A percentile compares a stretch with the other conserved stretches of the same genome.
Conservation (phyloP, 2,797 vertebrate species). For the Tangara arthus region DNA sequence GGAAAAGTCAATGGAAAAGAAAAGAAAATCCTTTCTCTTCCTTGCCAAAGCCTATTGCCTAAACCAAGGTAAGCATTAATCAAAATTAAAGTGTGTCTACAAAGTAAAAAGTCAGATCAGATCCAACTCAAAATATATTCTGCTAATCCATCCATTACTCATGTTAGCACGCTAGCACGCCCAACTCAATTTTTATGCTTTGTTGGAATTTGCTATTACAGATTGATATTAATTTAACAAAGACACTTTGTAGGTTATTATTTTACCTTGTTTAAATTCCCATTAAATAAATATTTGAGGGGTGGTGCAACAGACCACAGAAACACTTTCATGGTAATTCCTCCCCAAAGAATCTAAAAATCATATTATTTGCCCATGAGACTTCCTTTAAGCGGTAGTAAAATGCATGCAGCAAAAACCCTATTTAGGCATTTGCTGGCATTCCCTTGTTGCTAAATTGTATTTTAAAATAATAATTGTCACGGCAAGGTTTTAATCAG, state of each 20-base stretch:
- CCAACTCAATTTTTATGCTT: constrained; percentile 18
- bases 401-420: not conserved
- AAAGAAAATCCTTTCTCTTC: not conserved
- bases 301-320: not conserved
- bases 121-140: not conserved
- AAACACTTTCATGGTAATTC: not conserved
- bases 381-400: not conserved
- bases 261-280: not conserved
- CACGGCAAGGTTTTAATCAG: not conserved
- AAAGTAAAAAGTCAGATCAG: not conserved
- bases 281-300: not conserved
- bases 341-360: constrained; percentile 21
- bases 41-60: not conserved
- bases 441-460: not conserved
- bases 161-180: not conserved
- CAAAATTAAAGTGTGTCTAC: not conserved
- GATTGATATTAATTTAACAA: not conserved
- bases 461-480: not conserved
- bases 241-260: not conserved
- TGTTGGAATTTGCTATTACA: constrained; percentile 18
- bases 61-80: not conserved
- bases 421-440: not conserved
- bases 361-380: not conserved
- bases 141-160: not conserved
- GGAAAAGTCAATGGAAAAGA: not conserved